Conservation (phyloP, 2,797 vertebrate species). For the Micromesistius poutassou region DNA sequence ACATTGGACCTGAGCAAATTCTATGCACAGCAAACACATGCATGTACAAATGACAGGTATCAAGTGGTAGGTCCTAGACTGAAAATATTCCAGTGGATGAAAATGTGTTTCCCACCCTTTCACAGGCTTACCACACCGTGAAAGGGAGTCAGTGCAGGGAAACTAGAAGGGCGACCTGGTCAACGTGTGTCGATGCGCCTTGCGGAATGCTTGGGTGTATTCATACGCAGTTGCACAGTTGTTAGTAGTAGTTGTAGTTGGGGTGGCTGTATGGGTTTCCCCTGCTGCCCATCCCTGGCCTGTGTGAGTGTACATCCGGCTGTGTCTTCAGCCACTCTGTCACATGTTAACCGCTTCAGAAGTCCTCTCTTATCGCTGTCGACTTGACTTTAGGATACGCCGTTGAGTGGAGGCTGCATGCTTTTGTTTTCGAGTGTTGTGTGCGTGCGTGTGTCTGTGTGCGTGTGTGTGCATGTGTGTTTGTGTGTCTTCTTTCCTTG, state of each 20-base stretch:
- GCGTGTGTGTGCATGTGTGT: neutral
- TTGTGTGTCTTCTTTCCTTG: neutral
- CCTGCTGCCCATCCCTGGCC: no score
- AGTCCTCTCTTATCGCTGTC: neutral
- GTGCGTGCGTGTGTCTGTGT: conserved; percentile 1
- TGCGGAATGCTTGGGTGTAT: no score
- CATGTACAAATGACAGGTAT: neutral
- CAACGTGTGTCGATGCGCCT: no score
- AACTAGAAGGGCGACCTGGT: no score
- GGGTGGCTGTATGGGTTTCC: no score
- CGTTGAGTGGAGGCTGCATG: no score
- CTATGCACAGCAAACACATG: neutral
- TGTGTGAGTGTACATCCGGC: no score
- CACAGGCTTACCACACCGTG: neutral
- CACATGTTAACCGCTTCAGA: neutral
- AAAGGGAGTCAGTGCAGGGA: no score
- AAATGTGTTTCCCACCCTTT: neutral
- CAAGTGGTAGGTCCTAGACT: neutral
- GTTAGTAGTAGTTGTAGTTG: no score
- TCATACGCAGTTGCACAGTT: no score
- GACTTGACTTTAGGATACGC: no score
- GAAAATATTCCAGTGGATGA: neutral
- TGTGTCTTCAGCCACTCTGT: neutral
- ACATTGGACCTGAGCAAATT: neutral
- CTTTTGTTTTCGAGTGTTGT: no score